A percentile compares a stretch with the other conserved stretches of the same genome.
These are phyloP conservation scores for Centropyge bicolor DNA, from an alignment of 2,797 vertebrate species.

Conservation along the genomic window DNA sequence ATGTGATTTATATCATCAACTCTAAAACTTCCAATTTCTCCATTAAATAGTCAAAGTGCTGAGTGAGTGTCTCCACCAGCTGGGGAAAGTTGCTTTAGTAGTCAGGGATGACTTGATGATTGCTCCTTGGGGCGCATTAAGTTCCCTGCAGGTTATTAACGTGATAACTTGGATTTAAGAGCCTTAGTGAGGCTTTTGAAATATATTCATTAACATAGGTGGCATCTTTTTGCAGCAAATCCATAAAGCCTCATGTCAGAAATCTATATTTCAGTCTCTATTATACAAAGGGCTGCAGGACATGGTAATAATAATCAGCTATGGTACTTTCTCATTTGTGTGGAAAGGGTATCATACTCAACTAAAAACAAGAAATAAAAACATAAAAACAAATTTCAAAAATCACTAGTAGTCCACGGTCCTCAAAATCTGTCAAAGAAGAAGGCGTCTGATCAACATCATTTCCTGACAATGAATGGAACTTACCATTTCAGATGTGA, in stretches of 20 bases:
- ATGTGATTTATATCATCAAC: background rate
- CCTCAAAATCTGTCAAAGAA: too few species aligned
- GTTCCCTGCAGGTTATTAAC: background rate
- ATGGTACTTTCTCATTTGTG: background rate
- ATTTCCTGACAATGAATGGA: too few species aligned
- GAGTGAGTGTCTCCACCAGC: background rate
- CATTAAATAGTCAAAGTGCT: background rate
- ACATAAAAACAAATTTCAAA: too few species aligned
- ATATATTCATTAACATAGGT: background rate
- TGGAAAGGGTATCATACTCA: background rate
- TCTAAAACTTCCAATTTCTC: background rate
- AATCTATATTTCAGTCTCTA: background rate
- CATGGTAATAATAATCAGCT: background rate
- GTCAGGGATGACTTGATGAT: background rate
- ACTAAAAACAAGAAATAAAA: too few species aligned
- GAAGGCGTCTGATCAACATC: too few species aligned
- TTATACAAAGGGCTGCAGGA: background rate
- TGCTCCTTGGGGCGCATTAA: background rate
- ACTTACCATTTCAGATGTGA: too few species aligned
- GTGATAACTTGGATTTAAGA: background rate
- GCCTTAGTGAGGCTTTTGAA: background rate
- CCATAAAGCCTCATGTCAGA: background rate
- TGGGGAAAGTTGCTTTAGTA: background rate
- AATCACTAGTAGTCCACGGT: too few species aligned
- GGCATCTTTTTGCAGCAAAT: background rate